Evolutionary conservation across 2,797 vertebrate genomes (phyloP).

Genomic region (Gadopsis marmoratus): DNA sequence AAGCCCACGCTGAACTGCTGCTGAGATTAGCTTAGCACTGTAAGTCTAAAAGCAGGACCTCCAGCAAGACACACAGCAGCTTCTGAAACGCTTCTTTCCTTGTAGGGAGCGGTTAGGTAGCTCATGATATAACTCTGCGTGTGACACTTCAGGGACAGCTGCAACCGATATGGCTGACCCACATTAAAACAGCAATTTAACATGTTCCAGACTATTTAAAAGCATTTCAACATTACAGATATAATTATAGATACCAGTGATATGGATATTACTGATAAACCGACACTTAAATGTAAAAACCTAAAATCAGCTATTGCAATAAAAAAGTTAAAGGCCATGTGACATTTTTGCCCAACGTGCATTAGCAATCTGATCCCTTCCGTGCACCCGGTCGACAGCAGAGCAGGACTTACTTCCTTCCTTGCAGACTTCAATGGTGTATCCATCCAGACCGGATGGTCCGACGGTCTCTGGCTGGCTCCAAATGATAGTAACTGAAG

Average conservation of each 20-base stretch:
- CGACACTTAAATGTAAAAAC: background rate
- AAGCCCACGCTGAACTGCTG: conserved; percentile 39
- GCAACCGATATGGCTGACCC: conserved; percentile 76
- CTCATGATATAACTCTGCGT: conserved; percentile 72
- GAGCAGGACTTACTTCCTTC: conserved; percentile 91
- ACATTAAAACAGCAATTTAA: conserved; percentile 67
- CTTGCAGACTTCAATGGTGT: conserved; percentile 90
- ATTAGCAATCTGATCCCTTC: conserved; percentile 56
- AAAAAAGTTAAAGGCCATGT: conserved; percentile 30
- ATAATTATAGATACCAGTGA: background rate
- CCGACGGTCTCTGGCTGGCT: conserved; percentile 90
- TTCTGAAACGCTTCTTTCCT: conserved; percentile 79
- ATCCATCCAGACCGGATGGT: conserved; percentile 89
- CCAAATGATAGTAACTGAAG: conserved; percentile 91
- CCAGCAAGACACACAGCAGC: conserved; percentile 59
- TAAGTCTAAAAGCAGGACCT: conserved; percentile 77
- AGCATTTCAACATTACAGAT: background rate
- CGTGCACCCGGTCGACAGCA: conserved; percentile 8
- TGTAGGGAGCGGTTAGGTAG: conserved; percentile 82
- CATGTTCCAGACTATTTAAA: conserved; percentile 53
- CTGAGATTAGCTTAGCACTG: conserved; percentile 66
- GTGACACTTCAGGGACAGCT: conserved; percentile 84
- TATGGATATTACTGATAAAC: background rate
- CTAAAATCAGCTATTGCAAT: background rate
- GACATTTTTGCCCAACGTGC: conserved; percentile 29